Base-by-base conservation (phyloP, 2,797 vertebrate genomes). In the Oceanodroma leucorhoa region DNA sequence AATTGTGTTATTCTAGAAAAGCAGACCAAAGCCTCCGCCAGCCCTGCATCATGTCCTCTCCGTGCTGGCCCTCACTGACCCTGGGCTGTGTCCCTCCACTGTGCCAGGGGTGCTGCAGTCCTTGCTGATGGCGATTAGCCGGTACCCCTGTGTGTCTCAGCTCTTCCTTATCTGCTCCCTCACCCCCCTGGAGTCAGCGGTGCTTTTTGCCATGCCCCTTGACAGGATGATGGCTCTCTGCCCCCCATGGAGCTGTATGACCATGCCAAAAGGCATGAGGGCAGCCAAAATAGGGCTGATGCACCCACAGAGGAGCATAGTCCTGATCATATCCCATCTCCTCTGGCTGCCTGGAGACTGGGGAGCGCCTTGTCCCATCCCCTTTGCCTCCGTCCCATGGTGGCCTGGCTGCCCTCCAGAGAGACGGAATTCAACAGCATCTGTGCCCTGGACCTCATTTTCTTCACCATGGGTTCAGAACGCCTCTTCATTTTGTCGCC, bases 241-340 rank as follows among this genome's bases (percentile, higher is more conserved):
- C 29, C 21, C 12, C 5, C 36, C 19, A 3, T 2, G 3, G 38
- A 19, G 30, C 3, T 15, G 6, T 12, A 24, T 3, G 16, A 27
- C 58, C 36, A 27, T 27, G 58, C 11, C 43, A 64, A 27, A 4
- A 26, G 36, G 36, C 43, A 18, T 0, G 2, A 41, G 8, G 18
- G 14, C 32, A 64, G 23, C 14, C 50, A 36, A 41, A 36, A 30
- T 5, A 64, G 50, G 41, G 50, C 22, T 27, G 65, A 54, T 0
- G 1, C 24, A 30, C 10, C 20, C 40, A 54, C 57, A 26, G 41
- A 62, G 48, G 48, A 71, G 14, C 17, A 22, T 3, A 34, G 34
- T 20, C 34, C 34, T 62, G 41, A 30, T 30, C 41, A 12, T 14
- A 22, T 10, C 34, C 23, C 27, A 36, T 13, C 73, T 87, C 36